These are phyloP conservation scores for Rhegmatorhina hoffmannsi DNA, from an alignment of 2,113 vertebrate species.

Conservation along the genomic window DNA sequence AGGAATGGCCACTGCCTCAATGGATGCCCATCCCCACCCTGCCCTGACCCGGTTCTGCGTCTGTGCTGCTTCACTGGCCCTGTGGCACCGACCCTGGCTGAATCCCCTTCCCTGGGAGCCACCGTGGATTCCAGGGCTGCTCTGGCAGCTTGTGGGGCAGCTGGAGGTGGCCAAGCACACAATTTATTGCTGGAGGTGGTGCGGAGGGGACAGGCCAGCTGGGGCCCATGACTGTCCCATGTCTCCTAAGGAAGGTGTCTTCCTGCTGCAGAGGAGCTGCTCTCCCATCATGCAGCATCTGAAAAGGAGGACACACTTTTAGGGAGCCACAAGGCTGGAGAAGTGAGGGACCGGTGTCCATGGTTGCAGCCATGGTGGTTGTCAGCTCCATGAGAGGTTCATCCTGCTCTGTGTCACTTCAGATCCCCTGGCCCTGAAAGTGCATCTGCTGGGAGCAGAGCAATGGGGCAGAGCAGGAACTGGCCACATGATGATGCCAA, in stretches of 20 bases:
- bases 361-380: not conserved
- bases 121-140: accelerated
- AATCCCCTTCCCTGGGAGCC: not conserved
- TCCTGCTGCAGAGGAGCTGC: not conserved
- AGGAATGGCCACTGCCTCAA: not conserved
- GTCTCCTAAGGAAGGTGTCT: accelerated
- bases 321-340: accelerated
- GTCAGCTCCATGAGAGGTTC: not conserved
- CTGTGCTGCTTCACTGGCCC: accelerated
- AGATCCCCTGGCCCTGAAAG: accelerated
- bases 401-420: accelerated
- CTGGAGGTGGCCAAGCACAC: accelerated
- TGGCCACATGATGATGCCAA: accelerated
- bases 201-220: not conserved
- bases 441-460: not conserved
- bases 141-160: not conserved
- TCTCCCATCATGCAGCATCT: not conserved
- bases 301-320: not conserved
- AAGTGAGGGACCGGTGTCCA: accelerated
- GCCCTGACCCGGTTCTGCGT: not conserved
- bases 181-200: constrained; percentile 10
- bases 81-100: accelerated
- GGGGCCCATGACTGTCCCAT: accelerated
- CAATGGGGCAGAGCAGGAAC: not conserved
- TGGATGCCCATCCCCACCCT: not conserved